Base-by-base conservation (phyloP, 2,797 vertebrate genomes). In the Lithobates pipiens region DNA sequence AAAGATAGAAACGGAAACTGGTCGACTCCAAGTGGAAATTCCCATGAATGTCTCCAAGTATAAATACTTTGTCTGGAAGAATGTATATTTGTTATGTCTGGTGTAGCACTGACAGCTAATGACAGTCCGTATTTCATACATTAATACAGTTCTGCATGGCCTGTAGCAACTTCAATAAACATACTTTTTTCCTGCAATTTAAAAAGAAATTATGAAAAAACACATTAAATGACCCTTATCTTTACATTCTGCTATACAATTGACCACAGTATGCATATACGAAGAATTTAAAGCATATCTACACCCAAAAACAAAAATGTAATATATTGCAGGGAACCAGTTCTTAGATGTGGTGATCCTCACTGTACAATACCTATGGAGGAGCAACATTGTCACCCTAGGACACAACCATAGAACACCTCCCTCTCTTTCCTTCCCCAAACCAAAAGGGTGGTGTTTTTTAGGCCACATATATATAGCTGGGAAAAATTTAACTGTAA, bases 1-100 rank as follows among this genome's bases (percentile, higher is more conserved):
- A 77, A 54, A 84, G 68, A 76, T 36, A 70, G 68, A 79, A 25
- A 73, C 25, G 27, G 21, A 36, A 39, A 63, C 25, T 29, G 25
- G 32, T 82, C 65, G 16, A 39, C 15, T 27, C n/a, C 18, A 61
- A 57, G 61, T 72, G 42, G 25, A 73, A 84, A 72, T 78, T 84
- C 76, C 69, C 36, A 78, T 77, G 32, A 57, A 76, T 46, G 73
- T 76, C 68, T 83, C 72, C 72, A 69, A 80, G 70, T 27, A 25
- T n/a, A 81, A 61, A 44, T 29, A 13, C 1, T 46, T 44, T 34
- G 34, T 25, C 21, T 67, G n/a, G 18, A 50, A 50, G 18, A 44
- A 82, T 74, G 39, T 70, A 82, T 74, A 65, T 50, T 73, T 82
- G 6, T 82, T 67, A 27, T 67, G 65, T 67, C 65, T 67, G 25